These are phyloP conservation scores for Aphrophora alni DNA, from an alignment of 2,888 invertebrate genomes.

Conservation along the genomic window DNA sequence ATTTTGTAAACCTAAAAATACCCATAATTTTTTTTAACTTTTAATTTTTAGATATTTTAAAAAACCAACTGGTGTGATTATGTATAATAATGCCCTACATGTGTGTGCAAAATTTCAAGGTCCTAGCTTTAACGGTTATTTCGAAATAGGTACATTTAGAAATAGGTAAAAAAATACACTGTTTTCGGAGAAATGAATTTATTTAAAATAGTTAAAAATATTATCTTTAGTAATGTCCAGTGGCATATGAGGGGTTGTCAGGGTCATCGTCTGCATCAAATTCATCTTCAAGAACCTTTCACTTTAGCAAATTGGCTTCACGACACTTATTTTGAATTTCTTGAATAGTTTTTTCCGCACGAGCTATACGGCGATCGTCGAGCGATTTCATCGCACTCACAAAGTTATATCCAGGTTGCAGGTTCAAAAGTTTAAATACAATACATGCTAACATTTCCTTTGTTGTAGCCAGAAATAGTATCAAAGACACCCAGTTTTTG, in stretches of 20 bases:
- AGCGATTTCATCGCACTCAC: conserved; percentile 15
- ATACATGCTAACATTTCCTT: conserved; percentile 21
- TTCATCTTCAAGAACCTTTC: conserved; percentile 22
- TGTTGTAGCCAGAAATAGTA: conserved; percentile 7
- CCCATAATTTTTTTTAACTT: no score
- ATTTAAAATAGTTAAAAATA: not conserved
- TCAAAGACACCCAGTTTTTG: conserved; percentile 24
- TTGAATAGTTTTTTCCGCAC: conserved; percentile 12
- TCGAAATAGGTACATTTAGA: not conserved
- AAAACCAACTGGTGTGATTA: no score
- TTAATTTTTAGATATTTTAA: no score
- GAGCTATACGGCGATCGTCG: conserved; percentile 1
- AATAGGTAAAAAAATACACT: not conserved
- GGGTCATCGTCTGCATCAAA: conserved; percentile 29
- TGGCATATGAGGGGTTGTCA: conserved; percentile 20
- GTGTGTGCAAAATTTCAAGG: no score
- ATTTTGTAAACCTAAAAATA: no score
- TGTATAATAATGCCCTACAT: no score
- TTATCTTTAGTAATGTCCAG: conserved; percentile 20
- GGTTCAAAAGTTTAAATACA: conserved; percentile 14
- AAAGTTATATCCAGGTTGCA: conserved; percentile 20
- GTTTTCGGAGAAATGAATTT: not conserved
- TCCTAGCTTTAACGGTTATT: not conserved
- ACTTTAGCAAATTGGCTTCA: not conserved
- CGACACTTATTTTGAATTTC: conserved; percentile 24